A percentile compares a stretch with the other conserved stretches of the same genome.
These are phyloP conservation scores for Mesocentrotus franciscanus DNA, from an alignment of 53 echinoderm and acorn worm genomes.

Conservation along the genomic window DNA sequence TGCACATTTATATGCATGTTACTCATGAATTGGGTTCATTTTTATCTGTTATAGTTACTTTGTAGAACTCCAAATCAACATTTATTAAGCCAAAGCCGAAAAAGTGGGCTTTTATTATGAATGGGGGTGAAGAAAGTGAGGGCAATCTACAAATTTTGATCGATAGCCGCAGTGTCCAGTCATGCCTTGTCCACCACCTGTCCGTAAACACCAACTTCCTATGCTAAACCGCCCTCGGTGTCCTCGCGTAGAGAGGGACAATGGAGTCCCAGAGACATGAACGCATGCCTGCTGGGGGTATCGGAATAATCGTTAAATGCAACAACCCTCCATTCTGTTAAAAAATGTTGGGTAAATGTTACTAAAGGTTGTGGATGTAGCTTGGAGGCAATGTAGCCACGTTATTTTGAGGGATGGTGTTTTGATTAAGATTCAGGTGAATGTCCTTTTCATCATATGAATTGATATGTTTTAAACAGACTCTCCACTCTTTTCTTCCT, in stretches of 20 bases:
- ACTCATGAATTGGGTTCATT: no score
- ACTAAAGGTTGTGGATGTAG: background rate
- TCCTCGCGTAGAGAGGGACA: background rate
- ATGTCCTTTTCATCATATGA: background rate
- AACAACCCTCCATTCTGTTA: background rate
- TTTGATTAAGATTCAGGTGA: background rate
- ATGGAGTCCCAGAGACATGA: background rate
- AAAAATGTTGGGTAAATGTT: background rate
- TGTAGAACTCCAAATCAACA: background rate
- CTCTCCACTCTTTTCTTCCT: no score
- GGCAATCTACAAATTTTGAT: conserved; percentile 2
- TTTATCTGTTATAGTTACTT: no score
- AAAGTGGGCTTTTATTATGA: background rate
- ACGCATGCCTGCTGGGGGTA: background rate
- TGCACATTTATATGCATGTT: no score
- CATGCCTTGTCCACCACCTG: conserved; percentile 27
- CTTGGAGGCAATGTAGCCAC: background rate
- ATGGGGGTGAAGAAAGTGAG: background rate
- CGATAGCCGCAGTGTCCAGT: background rate
- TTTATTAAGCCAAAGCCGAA: background rate
- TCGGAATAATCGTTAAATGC: conserved; percentile 8
- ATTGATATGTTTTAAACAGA: background rate
- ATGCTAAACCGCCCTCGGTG: background rate
- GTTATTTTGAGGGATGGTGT: background rate
- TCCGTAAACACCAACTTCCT: conserved; percentile 11